Base-by-base conservation (phyloP, 2,888 invertebrate genomes). In the Scaptodrosophila latifasciaeformis region DNA sequence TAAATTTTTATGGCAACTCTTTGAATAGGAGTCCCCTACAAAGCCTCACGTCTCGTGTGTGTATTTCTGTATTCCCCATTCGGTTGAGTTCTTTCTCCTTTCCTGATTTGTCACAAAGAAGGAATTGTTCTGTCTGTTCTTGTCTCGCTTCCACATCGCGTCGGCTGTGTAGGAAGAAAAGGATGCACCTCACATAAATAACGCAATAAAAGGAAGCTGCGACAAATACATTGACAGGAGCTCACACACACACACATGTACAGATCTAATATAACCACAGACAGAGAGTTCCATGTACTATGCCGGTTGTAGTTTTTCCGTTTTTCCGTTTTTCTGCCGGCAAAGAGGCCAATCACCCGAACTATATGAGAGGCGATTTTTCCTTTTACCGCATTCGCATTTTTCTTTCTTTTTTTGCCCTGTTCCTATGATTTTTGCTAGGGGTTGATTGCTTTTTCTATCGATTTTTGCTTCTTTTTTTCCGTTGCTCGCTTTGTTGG, bases 281-380 rank as follows among this genome's bases (percentile, higher is more conserved):
- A 51, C 50, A 57, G 27, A 42, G 34, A 19, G 18, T 17, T 27
- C 7, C 18, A 12, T 40, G 39, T 13, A 40, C 24, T 10, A 19
- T 29, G 30, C 24, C n/a, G n/a, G n/a, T n/a, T n/a, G n/a, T n/a
- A n/a, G n/a, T n/a, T n/a, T n/a, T n/a, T n/a, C n/a, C n/a, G n/a
- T n/a, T n/a, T n/a, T n/a, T n/a, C n/a, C n/a, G n/a, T n/a, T n/a
- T 21, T 39, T 50, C 50, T 51, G 60, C 68, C 70, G 69, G 70
- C 69, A 34, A 74, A 66, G 77, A 80, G 79, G 79, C 75, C 79
- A 80, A 80, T 80, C 79, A 80, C 80, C 81, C 79, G 80, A 19
- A n/a, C 54, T 46, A 27, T 46, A 43, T 35, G n/a, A n/a, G n/a
- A n/a, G n/a, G n/a, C n/a, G n/a, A n/a, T 17, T 43, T 56, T 40